Percentiles rank a stretch among this genome's conserved stretches.
These are phyloP conservation scores for Apteryx mantelli DNA, from an alignment of 2,113 vertebrate genomes.

Conservation along the genomic window DNA sequence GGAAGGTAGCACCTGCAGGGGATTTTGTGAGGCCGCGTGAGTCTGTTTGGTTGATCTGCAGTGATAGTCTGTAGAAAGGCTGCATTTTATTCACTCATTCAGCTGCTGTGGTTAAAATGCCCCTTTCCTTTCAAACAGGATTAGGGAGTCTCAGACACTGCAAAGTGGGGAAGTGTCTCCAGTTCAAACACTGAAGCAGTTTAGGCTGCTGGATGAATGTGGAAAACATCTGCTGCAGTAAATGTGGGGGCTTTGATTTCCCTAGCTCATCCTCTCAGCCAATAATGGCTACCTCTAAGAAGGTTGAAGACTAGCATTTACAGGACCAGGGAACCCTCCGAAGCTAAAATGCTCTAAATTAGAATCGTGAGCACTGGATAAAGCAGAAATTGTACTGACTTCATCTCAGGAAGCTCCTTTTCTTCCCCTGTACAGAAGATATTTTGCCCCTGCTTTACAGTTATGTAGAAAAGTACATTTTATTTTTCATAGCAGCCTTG, in stretches of 20 bases:
- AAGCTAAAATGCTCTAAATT: constrained; percentile 11
- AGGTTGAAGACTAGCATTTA: background rate
- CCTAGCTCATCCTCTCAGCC: background rate
- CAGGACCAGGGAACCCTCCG: background rate
- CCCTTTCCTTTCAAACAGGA: background rate
- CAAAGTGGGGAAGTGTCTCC: background rate
- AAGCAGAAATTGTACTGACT: constrained; percentile 1
- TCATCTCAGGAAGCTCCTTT: background rate
- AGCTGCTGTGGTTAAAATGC: background rate
- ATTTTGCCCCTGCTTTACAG: background rate
- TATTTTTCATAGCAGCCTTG: background rate
- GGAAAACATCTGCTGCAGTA: background rate
- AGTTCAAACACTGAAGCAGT: background rate
- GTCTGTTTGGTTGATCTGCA: background rate
- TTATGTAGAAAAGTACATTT: background rate
- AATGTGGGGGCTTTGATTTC: background rate
- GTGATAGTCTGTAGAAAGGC: background rate
- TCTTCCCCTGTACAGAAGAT: background rate
- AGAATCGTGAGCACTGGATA: background rate
- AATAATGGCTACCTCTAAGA: background rate
- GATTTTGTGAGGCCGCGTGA: background rate
- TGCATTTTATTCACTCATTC: background rate
- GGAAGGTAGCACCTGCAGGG: background rate
- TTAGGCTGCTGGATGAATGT: background rate
- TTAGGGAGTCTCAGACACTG: background rate